Evolutionary conservation across 2,797 vertebrate species (phyloP).

Genomic region (Crenuchus spilurus): DNA sequence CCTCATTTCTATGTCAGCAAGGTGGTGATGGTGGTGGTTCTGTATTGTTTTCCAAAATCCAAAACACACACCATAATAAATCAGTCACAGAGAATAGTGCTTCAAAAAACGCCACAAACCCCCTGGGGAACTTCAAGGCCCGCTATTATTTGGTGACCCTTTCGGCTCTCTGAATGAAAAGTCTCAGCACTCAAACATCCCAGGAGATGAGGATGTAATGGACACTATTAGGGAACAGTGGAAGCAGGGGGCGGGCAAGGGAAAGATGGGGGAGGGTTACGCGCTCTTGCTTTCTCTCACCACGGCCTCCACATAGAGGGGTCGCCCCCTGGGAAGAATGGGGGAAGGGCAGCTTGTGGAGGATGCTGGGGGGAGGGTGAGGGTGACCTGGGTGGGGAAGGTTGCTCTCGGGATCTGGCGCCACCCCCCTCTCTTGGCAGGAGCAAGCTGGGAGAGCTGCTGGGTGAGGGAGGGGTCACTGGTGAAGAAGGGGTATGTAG

Average conservation of each 20-base stretch:
- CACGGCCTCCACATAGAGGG: constrained; percentile 71
- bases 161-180: constrained; percentile 48
- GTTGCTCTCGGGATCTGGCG: neutral
- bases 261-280: constrained; percentile 41
- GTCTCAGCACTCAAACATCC: constrained; percentile 48
- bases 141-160: constrained; percentile 49
- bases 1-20: constrained; percentile 25
- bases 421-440: constrained; percentile 32
- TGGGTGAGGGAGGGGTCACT: constrained; percentile 37
- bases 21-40: constrained; percentile 14
- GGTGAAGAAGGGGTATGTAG: constrained; percentile 43
- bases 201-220: constrained; percentile 53
- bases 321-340: constrained; percentile 56
- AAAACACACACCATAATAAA: constrained; percentile 45
- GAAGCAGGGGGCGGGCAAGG: constrained; percentile 43
- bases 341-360: constrained; percentile 47
- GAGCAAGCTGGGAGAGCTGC: constrained; percentile 43
- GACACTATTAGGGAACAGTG: constrained; percentile 46
- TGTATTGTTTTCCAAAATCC: constrained; percentile 46
- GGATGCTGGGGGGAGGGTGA: constrained; percentile 46
- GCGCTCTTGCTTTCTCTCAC: constrained; percentile 61
- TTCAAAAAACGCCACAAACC: constrained; percentile 48
- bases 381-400: constrained; percentile 47
- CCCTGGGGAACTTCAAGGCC: constrained; percentile 41
- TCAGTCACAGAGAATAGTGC: constrained; percentile 46